These are phyloP conservation scores for Aurelia sp. DNA, from an alignment of 30 jellyfish, hydroid and myxozoan genomes.

Conservation along the genomic window DNA sequence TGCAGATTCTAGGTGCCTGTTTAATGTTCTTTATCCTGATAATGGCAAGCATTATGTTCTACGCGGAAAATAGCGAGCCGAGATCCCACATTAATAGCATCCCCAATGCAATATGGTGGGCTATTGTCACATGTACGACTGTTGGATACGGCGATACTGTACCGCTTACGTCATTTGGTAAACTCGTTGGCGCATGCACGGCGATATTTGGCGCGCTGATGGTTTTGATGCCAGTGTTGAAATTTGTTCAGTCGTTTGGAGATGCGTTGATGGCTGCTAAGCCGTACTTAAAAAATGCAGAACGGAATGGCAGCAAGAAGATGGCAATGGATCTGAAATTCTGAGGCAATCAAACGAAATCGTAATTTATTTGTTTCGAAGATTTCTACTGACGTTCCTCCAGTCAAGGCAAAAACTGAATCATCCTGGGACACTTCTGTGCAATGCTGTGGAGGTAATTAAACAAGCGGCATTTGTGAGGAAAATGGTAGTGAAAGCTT, in stretches of 20 bases:
- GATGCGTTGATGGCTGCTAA: constrained; percentile 86
- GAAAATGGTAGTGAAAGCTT: too few relatives aligned
- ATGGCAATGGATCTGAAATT: too few relatives aligned
- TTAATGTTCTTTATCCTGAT: constrained; percentile 71
- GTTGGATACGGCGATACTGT: constrained; percentile 91
- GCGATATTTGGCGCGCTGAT: constrained; percentile 85
- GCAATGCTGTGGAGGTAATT: too few relatives aligned
- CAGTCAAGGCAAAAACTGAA: too few relatives aligned
- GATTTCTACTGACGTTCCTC: too few relatives aligned
- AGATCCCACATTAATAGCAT: constrained; percentile 65
- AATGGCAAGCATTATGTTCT: constrained; percentile 77
- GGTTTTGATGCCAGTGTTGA: constrained; percentile 83
- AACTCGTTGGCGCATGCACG: constrained; percentile 69
- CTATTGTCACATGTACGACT: constrained; percentile 87
- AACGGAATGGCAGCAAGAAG: background rate
- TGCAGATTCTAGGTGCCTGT: constrained; percentile 82
- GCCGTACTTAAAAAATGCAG: constrained; percentile 55
- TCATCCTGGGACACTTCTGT: too few relatives aligned
- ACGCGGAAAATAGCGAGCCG: constrained; percentile 69
- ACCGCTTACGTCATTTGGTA: constrained; percentile 73
- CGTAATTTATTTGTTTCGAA: too few relatives aligned
- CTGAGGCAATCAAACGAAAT: too few relatives aligned
- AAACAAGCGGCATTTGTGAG: too few relatives aligned
- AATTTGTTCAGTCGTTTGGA: constrained; percentile 82
- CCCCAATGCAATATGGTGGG: constrained; percentile 87